Base-by-base conservation (phyloP, 2,888 invertebrate genomes). In the Cheilosia urbana region DNA sequence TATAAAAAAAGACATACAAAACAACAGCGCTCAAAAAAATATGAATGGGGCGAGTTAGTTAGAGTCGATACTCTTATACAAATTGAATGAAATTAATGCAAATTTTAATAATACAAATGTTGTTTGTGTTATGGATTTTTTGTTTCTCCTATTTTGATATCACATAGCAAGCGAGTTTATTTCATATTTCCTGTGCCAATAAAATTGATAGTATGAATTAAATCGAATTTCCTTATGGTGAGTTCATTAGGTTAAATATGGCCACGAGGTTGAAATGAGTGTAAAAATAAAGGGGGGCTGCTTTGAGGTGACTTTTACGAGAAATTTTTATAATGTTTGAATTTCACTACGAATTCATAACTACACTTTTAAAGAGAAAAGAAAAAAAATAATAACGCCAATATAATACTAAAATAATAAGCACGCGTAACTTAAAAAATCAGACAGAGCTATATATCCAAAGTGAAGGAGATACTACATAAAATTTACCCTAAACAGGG, bases 1-100 rank as follows among this genome's bases (percentile, higher is more conserved):
- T 84, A 88, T 87, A 55, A 87, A 88, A 89, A 84, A 79, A 69
- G 60, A 83, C 73, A 21, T 21, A 60, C 63, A 75, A 27, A 80
- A 45, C 30, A 68, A 6, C 15, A 45, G 13, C 79, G 81, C 37
- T 34, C 11, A 60, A 40, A 4, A 57, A 62, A 58, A 24, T 0
- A 51, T 72, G 72, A 72, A 62, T 60, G 72, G 62, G 65, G 42
- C 47, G 37, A 75, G 65, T n/a, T n/a, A n/a, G 65, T 57, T 57
- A 30, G 3, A 37, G 1, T 13, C 2, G 11, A 24, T 24, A 24
- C 24, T 17, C 17, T 27, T 45, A 24, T 24, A 30, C 34, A 53
- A 60, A 40, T 49, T 57, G 17, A 75, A 75, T 75, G 34, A 75
- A 65, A 55, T 75, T 75, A 57, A 75, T 75, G 75, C 24, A 21